Conservation (phyloP, 2,113 vertebrate genomes). For the Nannobrachium achirus region DNA sequence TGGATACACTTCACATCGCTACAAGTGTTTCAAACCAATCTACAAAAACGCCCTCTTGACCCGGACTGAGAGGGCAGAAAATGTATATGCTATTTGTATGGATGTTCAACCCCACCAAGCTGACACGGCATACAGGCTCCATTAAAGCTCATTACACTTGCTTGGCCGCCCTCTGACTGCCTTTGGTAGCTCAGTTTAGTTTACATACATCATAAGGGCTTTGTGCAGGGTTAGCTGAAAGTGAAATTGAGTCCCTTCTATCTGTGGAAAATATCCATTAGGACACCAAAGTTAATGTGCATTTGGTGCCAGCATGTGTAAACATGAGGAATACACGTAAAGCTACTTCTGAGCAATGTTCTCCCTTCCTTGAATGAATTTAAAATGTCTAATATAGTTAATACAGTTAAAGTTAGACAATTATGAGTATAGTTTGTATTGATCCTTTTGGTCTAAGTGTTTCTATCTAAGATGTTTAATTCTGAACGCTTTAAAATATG, state of each 20-base stretch:
- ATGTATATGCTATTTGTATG: neutral
- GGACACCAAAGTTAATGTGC: slow-evolving; percentile 5
- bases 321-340: slow-evolving; percentile 6
- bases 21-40: slow-evolving; percentile 29
- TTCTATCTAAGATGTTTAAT: slow-evolving; percentile 45
- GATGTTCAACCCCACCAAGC: neutral
- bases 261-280: slow-evolving; percentile 28
- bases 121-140: slow-evolving; percentile 4
- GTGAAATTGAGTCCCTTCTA: neutral
- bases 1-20: slow-evolving; percentile 48
- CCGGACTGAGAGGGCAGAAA: slow-evolving; percentile 3
- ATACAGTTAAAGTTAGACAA: no score
- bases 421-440: slow-evolving; percentile 4
- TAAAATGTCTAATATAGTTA: slow-evolving; percentile 5
- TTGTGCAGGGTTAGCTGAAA: slow-evolving; percentile 1
- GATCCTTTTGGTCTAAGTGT: slow-evolving; percentile 51
- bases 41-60: neutral
- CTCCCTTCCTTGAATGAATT: slow-evolving; percentile 3
- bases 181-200: slow-evolving; percentile 9
- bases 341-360: neutral
- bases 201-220: slow-evolving; percentile 29
- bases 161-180: slow-evolving; percentile 10
- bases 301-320: neutral
- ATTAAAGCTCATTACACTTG: slow-evolving; percentile 6
- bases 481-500: slow-evolving; percentile 4